Evolutionary conservation across 92 coral and sea anemone genomes (phyloP).

Genomic region (Desmophyllum pertusum): DNA sequence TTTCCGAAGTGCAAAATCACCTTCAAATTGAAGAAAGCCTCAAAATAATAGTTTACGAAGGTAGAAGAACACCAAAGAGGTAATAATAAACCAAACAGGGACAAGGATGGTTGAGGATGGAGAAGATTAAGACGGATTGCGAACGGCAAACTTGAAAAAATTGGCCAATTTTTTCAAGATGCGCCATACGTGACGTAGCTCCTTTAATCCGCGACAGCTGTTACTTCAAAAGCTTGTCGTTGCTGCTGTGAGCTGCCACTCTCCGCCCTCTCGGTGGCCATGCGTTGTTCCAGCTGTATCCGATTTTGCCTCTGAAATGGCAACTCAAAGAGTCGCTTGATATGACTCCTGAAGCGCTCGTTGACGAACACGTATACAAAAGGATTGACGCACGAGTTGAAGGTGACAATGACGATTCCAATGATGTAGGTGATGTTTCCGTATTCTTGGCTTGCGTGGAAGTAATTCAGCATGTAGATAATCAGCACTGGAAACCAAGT

Average conservation of each 20-base stretch:
- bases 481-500: conserved; percentile 66
- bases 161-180: too few species aligned
- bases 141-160: too few species aligned
- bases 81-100: too few species aligned
- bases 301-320: conserved; percentile 33
- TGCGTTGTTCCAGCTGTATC: conserved; percentile 18
- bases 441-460: conserved; percentile 32
- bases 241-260: conserved; percentile 38
- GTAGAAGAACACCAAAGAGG: too few species aligned
- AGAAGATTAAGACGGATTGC: too few species aligned
- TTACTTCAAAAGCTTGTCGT: conserved; percentile 13
- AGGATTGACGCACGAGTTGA: conserved; percentile 69
- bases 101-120: too few species aligned
- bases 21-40: too few species aligned
- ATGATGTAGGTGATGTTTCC: conserved; percentile 55
- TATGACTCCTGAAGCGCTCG: conserved; percentile 60
- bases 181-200: too few species aligned
- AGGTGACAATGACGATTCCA: conserved; percentile 46
- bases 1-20: too few species aligned
- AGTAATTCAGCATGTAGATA: conserved; percentile 60
- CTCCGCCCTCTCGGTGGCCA: neutral
- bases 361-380: conserved; percentile 63
- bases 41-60: too few species aligned
- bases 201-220: neutral
- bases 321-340: conserved; percentile 29